A percentile compares a stretch with the other conserved stretches of the same genome.
Conservation (phyloP, 1,140 invertebrate species). For the Lepidurus apus region DNA sequence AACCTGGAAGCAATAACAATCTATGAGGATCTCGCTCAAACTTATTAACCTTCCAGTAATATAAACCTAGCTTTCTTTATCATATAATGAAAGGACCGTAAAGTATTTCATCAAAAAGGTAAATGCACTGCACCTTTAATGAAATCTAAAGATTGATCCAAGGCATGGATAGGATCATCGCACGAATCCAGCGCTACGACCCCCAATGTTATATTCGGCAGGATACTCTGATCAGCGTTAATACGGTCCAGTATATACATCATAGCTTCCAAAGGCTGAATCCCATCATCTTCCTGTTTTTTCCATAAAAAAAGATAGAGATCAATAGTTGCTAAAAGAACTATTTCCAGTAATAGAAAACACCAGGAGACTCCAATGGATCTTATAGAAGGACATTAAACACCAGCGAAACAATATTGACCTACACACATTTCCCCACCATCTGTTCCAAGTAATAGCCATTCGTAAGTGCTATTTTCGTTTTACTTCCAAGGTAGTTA, state of each 20-base stretch:
- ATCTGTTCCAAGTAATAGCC: not conserved
- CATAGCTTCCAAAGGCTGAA: conserved; percentile 54
- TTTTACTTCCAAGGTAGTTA: not conserved
- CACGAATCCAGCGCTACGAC: conserved; percentile 52
- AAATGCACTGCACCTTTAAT: conserved; percentile 48
- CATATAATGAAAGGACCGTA: not conserved
- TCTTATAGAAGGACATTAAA: conserved; percentile 15
- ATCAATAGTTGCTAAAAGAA: not conserved
- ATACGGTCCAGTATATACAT: conserved; percentile 52
- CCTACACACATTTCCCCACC: not conserved
- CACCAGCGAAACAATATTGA: not conserved
- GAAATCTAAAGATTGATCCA: conserved; percentile 52
- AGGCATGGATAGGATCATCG: conserved; percentile 49
- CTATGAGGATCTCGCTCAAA: not conserved
- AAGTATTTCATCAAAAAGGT: not conserved
- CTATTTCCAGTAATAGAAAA: not conserved
- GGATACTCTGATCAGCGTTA: conserved; percentile 47
- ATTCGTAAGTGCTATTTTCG: not conserved
- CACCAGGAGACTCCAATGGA: conserved; percentile 8
- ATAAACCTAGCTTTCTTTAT: not conserved
- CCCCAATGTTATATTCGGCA: conserved; percentile 51
- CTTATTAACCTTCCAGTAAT: not conserved
- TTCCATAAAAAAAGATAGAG: conserved; percentile 29
- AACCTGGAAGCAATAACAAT: conserved; percentile 43
- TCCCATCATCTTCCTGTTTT: conserved; percentile 49